Conservation (phyloP, 2,888 invertebrate species). For the Mythimna loreyi region DNA sequence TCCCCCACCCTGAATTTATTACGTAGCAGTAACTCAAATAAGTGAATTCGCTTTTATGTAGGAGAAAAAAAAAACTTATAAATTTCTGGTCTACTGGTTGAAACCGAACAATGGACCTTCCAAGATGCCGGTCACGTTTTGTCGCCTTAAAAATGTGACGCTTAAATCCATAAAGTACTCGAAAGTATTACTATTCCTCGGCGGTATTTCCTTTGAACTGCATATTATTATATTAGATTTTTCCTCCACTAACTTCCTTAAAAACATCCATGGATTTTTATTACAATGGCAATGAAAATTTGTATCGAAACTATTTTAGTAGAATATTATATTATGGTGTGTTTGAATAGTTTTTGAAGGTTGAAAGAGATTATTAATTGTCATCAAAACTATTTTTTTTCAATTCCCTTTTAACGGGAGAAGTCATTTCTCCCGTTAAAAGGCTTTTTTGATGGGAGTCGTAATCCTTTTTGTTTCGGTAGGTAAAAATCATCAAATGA, state of each 20-base stretch:
- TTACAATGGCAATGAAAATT: background rate
- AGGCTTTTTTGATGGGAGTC: too few relatives aligned
- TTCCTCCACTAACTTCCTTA: constrained; percentile 58
- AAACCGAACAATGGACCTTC: constrained; percentile 85
- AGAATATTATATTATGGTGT: background rate
- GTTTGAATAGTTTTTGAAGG: background rate
- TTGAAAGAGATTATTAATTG: too few relatives aligned
- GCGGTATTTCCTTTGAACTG: constrained; percentile 84
- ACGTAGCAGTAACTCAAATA: constrained; percentile 84
- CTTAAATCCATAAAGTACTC: constrained; percentile 89
- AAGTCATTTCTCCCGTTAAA: too few relatives aligned
- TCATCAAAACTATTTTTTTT: too few relatives aligned
- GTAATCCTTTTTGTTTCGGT: too few relatives aligned
- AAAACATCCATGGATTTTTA: constrained; percentile 53
- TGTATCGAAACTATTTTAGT: background rate
- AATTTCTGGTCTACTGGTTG: constrained; percentile 79
- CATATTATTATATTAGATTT: constrained; percentile 84
- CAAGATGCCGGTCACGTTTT: constrained; percentile 85
- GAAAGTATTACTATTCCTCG: constrained; percentile 86
- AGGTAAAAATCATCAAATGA: too few relatives aligned
- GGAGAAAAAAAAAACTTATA: constrained; percentile 77
- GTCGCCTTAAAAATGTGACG: constrained; percentile 89
- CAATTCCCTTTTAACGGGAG: too few relatives aligned
- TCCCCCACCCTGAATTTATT: constrained; percentile 81
- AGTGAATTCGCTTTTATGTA: constrained; percentile 85